Evolutionary conservation across 2,797 vertebrate genomes (phyloP).

Genomic region (Ctenopoma kingsleyae): DNA sequence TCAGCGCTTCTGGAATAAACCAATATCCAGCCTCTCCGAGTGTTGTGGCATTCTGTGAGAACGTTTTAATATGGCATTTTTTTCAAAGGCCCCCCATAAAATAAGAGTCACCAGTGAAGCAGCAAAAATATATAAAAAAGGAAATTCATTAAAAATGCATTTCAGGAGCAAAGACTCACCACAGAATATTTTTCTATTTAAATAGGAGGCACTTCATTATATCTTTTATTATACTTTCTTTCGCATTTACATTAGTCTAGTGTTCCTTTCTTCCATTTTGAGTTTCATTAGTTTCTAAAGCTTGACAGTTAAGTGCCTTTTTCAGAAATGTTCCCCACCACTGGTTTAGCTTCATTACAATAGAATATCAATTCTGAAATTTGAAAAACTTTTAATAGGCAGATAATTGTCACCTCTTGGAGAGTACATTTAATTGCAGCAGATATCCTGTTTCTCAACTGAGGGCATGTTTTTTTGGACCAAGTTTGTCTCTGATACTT

Average conservation of each 20-base stretch:
- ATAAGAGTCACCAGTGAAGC: slow-evolving; percentile 99
- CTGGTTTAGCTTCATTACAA: slow-evolving; percentile 85
- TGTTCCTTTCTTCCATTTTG: slow-evolving; percentile 99
- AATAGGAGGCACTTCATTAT: slow-evolving; percentile 99
- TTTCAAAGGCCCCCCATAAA: slow-evolving; percentile 93
- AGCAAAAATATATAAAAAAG: slow-evolving; percentile 97
- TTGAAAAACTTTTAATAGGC: slow-evolving; percentile 83
- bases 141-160: slow-evolving; percentile 99
- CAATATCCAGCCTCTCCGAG: slow-evolving; percentile 97
- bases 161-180: slow-evolving; percentile 99
- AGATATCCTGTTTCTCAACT: slow-evolving; percentile 68
- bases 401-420: slow-evolving; percentile 80
- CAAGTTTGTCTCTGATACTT: slow-evolving; percentile 52
- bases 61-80: slow-evolving; percentile 94
- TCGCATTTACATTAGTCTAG: slow-evolving; percentile 98
- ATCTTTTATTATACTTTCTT: slow-evolving; percentile 99
- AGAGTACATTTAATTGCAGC: slow-evolving; percentile 76
- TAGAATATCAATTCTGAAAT: slow-evolving; percentile 86
- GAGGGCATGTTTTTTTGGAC: slow-evolving; percentile 41
- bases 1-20: slow-evolving; percentile 99
- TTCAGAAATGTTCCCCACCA: slow-evolving; percentile 88
- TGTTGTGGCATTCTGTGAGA: slow-evolving; percentile 99
- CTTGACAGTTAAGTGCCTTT: slow-evolving; percentile 87
- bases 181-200: slow-evolving; percentile 99
- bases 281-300: slow-evolving; percentile 98